Conservation (phyloP, 2,797 vertebrate genomes). For the Dryobates pubescens region DNA sequence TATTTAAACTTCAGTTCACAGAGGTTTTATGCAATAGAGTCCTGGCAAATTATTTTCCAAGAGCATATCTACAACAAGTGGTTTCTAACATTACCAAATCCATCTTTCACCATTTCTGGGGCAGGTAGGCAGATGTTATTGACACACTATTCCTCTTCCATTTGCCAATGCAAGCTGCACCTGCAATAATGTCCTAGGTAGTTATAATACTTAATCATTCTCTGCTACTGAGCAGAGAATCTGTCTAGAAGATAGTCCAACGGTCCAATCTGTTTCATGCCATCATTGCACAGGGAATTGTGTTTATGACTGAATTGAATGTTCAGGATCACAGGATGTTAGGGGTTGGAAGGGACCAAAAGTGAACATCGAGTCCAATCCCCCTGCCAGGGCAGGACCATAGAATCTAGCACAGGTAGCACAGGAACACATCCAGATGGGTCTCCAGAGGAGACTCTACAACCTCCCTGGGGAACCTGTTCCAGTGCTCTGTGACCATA, state of each 20-base stretch:
- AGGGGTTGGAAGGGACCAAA: no score
- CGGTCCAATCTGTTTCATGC: slow-evolving; percentile 26
- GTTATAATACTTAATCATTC: not conserved
- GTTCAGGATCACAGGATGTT: not conserved
- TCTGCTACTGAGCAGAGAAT: not conserved
- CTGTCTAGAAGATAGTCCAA: not conserved
- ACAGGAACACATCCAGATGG: no score
- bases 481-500: no score
- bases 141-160: not conserved
- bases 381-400: no score
- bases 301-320: slow-evolving; percentile 9
- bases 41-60: not conserved
- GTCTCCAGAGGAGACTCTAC: no score
- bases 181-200: not conserved
- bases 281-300: not conserved
- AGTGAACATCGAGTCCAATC: no score
- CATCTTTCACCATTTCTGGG: not conserved
- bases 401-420: no score
- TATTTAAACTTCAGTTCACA: not conserved
- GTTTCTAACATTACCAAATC: not conserved
- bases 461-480: no score
- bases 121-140: accelerated
- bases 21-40: not conserved
- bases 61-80: not conserved
- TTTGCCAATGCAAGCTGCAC: not conserved